Base-by-base conservation (phyloP, 1,140 invertebrate genomes). In the Leptestheria dahalacensis region DNA sequence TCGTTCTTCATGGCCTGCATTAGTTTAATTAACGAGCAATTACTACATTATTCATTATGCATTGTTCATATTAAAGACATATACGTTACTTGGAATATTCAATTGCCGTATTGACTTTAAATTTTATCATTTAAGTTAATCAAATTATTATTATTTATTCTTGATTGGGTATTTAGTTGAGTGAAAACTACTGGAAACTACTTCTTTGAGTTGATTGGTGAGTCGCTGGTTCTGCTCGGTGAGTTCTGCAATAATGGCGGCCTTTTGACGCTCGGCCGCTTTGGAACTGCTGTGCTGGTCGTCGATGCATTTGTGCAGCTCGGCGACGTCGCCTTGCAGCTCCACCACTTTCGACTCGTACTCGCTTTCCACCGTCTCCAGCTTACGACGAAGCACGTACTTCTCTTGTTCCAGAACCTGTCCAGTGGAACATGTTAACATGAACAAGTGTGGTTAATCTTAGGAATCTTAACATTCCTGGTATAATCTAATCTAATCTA, bases 321-420 rank as follows among this genome's bases (percentile, higher is more conserved):
- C 81, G 60, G 79, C 78, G 65, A 94, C 79, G 74, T 96, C 92
- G 47, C 84, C 80, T 70, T 95, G 89, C 12, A 94, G 73, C 71
- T 95, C 91, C 62, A 85, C 71, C 11, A 92, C 76, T 56, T 84
- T 78, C n/a, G 86, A 82, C 64, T 96, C 92, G 69, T 88, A 91
- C 71, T 97, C 91, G 15, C 86, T 83, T 70, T 89, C 84, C 11
- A 83, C 80, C 12, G 86, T 82, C 57, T 89, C 84, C 64, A 96
- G 72, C 67, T 88, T 86, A 33, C 91, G 78, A 49, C 86, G 77
- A 10, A 96, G 75, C 11, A 86, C 77, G 71, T 96, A 88, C 65
- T 91, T 86, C 72, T 96, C 91, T 74, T 96, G 91, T 74, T 95
- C 90, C 70, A 96, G 78, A 68, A 84, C 81, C 92, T 97, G 76